Percentiles rank a stretch among this genome's conserved stretches.
phyloP scores from a whole-genome alignment of 2,797 vertebrate genomes.

The Synaphobranchus kaupii region DNA sequence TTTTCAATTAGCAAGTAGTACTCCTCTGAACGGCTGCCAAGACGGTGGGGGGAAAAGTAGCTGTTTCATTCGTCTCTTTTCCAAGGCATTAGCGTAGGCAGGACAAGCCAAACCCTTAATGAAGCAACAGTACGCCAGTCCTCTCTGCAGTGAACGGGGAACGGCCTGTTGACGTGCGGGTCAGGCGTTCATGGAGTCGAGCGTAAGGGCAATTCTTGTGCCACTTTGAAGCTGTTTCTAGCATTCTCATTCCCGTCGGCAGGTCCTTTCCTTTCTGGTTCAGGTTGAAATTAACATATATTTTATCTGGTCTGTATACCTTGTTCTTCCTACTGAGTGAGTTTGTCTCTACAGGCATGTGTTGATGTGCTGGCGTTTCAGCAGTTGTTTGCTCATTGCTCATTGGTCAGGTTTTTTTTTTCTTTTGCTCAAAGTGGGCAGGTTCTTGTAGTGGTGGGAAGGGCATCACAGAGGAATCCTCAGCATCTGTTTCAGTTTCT shows the following conservation, averaged over 20 bases:
- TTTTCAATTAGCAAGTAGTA: slow-evolving; percentile 57
- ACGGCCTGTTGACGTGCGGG: not conserved
- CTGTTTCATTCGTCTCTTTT: slow-evolving; percentile 41
- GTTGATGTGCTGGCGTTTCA: not conserved
- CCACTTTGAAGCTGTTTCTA: not conserved
- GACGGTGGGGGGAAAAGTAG: slow-evolving; percentile 10
- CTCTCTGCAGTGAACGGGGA: not conserved
- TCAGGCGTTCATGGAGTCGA: not conserved
- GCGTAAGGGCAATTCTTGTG: not conserved
- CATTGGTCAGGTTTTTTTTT: not conserved
- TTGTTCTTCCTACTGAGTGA: not conserved
- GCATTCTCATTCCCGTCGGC: not conserved
- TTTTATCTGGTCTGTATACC: not conserved
- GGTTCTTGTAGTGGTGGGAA: not conserved
- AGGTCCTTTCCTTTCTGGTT: not conserved
- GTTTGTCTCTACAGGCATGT: not conserved
- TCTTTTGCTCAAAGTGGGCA: not conserved
- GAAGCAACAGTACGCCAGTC: not conserved
- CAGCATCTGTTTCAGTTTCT: too few relatives aligned
- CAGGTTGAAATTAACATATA: not conserved
- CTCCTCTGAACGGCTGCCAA: slow-evolving; percentile 52
- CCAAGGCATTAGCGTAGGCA: slow-evolving; percentile 39
- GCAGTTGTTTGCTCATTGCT: not conserved
- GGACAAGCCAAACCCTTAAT: slow-evolving; percentile 31
- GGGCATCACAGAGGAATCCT: not conserved